These are phyloP conservation scores for Eilema depressum DNA, from an alignment of 2,888 invertebrate species.

Conservation along the genomic window DNA sequence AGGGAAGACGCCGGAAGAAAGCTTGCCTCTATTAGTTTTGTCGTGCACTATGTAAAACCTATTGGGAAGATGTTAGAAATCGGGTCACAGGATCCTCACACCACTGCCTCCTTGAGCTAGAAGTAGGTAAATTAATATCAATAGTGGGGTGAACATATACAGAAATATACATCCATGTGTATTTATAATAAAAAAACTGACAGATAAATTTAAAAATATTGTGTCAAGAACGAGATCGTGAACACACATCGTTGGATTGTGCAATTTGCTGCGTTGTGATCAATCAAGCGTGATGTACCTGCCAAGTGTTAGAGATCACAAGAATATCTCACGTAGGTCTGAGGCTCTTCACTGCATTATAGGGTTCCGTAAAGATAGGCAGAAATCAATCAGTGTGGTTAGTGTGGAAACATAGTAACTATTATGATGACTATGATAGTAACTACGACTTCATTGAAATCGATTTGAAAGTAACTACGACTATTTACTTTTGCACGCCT, in stretches of 20 bases:
- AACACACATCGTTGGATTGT: constrained; percentile 33
- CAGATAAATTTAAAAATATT: constrained; percentile 1
- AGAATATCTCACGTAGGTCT: constrained; percentile 38
- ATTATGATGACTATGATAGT: too few relatives aligned
- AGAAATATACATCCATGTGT: neutral
- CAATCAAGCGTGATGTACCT: constrained; percentile 60
- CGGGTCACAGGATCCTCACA: too few relatives aligned
- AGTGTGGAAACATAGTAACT: too few relatives aligned
- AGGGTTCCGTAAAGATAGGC: constrained; percentile 15
- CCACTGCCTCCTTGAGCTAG: too few relatives aligned
- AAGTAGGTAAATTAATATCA: neutral
- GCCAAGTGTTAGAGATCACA: constrained; percentile 54
- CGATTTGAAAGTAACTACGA: too few relatives aligned
- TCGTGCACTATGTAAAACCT: too few relatives aligned
- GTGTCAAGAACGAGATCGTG: constrained; percentile 16
- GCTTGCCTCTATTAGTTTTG: too few relatives aligned
- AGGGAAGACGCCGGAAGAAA: too few relatives aligned
- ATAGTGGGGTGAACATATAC: neutral
- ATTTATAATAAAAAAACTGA: neutral
- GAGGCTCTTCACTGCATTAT: constrained; percentile 24
- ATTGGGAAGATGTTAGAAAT: too few relatives aligned
- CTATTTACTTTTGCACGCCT: too few relatives aligned
- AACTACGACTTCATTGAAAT: too few relatives aligned
- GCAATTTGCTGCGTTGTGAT: constrained; percentile 45
- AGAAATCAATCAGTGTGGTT: neutral